Percentiles rank a stretch among this genome's conserved stretches.
These are phyloP conservation scores for Prosopocoilus inquinatus DNA, from an alignment of 2,888 invertebrate species.

Conservation along the genomic window DNA sequence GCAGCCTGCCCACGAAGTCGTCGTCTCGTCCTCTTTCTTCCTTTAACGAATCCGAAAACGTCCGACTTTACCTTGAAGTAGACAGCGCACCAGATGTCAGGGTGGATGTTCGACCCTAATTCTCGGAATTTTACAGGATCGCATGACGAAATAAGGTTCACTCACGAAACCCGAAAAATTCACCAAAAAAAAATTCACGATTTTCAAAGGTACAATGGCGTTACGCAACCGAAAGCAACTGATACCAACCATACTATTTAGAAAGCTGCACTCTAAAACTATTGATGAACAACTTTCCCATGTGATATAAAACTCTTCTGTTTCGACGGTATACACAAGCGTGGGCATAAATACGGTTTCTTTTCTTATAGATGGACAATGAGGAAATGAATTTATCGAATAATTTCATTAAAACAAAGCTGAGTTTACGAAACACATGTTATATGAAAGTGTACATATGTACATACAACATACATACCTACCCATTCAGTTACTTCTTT, in stretches of 20 bases:
- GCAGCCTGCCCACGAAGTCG: background rate
- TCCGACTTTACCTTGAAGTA: slow-evolving; percentile 2
- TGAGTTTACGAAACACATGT: too few species aligned
- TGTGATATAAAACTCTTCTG: slow-evolving; percentile 2
- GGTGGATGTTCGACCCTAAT: slow-evolving; percentile 7
- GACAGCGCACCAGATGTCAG: background rate
- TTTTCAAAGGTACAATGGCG: background rate
- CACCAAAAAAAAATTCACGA: too few species aligned
- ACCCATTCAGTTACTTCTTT: too few species aligned
- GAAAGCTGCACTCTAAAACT: slow-evolving; percentile 22
- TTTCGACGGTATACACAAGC: too few species aligned
- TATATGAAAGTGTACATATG: too few species aligned
- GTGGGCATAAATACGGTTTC: too few species aligned
- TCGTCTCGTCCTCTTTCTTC: background rate
- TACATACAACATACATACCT: too few species aligned
- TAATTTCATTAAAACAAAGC: too few species aligned
- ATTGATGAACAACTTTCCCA: slow-evolving; percentile 23
- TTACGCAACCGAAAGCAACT: slow-evolving; percentile 17
- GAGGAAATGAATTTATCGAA: too few species aligned
- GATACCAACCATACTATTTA: slow-evolving; percentile 21
- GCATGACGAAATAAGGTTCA: background rate
- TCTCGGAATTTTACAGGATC: slow-evolving; percentile 6
- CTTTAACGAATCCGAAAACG: background rate
- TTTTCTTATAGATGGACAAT: too few species aligned
- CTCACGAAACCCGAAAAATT: too few species aligned